Percentiles rank a stretch among this genome's conserved stretches.
Conservation (phyloP, 2,888 invertebrate species). For the Priocnemis perturbator region DNA sequence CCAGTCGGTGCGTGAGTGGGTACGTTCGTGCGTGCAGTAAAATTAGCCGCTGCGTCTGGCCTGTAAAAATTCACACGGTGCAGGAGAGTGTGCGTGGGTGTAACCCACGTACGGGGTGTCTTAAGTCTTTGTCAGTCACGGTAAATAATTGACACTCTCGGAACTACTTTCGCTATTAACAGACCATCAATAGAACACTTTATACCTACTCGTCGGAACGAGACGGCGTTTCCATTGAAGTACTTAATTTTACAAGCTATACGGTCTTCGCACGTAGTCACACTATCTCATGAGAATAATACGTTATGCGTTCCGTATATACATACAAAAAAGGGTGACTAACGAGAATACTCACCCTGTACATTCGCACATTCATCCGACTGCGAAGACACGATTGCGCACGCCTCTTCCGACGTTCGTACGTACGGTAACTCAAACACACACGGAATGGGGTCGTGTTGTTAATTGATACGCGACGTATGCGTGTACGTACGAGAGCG, state of each 20-base stretch:
- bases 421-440: constrained; percentile 6
- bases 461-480: constrained; percentile 54
- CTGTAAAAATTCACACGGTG: background rate
- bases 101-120: background rate
- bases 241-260: no score
- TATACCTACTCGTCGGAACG: no score
- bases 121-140: background rate
- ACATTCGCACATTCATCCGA: constrained; percentile 11
- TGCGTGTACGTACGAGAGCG: constrained; percentile 21
- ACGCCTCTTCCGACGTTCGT: constrained; percentile 22
- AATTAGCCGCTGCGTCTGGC: background rate
- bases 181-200: no score
- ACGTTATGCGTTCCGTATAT: background rate
- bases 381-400: constrained; percentile 35
- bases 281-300: no score
- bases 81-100: constrained; percentile 1
- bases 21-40: background rate
- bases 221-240: no score
- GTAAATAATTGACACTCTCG: background rate
- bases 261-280: no score
- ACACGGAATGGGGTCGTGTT: background rate
- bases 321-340: constrained; percentile 24
- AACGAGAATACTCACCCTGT: background rate
- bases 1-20: no score
- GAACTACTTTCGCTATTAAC: no score